Percentiles rank a stretch among this genome's conserved stretches.
Conservation (phyloP, 2,113 vertebrate genomes). For the Microcebus tavaratra region DNA sequence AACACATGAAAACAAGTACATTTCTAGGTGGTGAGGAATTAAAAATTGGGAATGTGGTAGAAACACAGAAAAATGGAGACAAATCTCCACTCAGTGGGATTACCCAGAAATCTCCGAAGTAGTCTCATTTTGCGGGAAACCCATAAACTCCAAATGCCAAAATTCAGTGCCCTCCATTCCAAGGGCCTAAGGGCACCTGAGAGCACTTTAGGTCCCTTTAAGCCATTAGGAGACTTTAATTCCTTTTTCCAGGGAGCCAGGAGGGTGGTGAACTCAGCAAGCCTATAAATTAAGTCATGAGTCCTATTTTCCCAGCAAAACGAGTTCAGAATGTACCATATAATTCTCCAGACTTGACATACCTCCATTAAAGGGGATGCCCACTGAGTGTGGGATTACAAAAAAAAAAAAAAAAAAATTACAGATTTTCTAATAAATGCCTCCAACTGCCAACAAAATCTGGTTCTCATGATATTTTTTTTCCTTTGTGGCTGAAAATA, state of each 20-base stretch:
- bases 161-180: neutral
- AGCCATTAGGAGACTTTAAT: neutral
- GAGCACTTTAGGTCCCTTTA: neutral
- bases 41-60: neutral
- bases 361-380: constrained; percentile 52
- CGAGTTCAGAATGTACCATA: constrained; percentile 47
- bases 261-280: neutral
- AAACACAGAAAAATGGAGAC: neutral
- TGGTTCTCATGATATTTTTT: constrained; percentile 70
- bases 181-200: neutral
- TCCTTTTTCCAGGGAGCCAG: neutral
- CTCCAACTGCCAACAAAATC: constrained; percentile 68
- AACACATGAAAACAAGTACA: neutral
- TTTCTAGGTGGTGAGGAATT: neutral
- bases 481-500: constrained; percentile 68
- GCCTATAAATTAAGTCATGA: constrained; percentile 54
- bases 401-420: constrained; percentile 46
- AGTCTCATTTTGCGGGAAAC: neutral
- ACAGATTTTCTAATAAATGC: constrained; percentile 76
- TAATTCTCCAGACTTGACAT: constrained; percentile 52
- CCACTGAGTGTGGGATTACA: constrained; percentile 60
- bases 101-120: neutral
- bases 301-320: constrained; percentile 66
- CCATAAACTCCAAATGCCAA: neutral
- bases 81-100: neutral